Percentiles rank a stretch among this genome's conserved stretches.
Evolutionary conservation across 2,888 invertebrate genomes (phyloP).

Genomic region (Halictus ligatus): DNA sequence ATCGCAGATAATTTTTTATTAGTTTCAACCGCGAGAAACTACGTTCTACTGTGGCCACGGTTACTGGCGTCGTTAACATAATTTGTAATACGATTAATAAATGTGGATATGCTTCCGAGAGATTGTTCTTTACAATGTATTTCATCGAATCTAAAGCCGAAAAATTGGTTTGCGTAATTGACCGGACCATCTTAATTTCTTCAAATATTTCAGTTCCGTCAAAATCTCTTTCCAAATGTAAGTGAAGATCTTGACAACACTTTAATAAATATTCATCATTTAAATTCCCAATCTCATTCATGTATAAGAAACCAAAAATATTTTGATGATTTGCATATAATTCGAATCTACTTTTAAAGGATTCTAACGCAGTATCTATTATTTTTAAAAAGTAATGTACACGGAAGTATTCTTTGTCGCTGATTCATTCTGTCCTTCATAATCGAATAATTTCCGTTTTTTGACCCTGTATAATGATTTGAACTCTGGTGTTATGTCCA

Average conservation of each 20-base stretch:
- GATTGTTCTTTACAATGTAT: too few relatives aligned
- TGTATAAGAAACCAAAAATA: constrained; percentile 53
- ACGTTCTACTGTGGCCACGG: constrained; percentile 50
- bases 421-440: constrained; percentile 43
- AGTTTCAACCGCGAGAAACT: constrained; percentile 52
- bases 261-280: constrained; percentile 51
- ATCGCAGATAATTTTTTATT: constrained; percentile 18
- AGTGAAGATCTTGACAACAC: constrained; percentile 51
- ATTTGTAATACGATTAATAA: constrained; percentile 35
- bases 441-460: constrained; percentile 42
- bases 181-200: too few relatives aligned
- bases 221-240: constrained; percentile 54
- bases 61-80: constrained; percentile 51
- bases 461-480: constrained; percentile 48
- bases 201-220: constrained; percentile 48
- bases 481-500: constrained; percentile 47
- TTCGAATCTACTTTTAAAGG: constrained; percentile 50
- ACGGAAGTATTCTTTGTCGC: constrained; percentile 54
- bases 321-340: constrained; percentile 54
- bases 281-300: constrained; percentile 48
- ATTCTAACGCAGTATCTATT: constrained; percentile 52
- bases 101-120: too few relatives aligned
- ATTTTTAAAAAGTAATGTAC: constrained; percentile 44
- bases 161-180: too few relatives aligned
- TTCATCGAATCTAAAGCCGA: too few relatives aligned